Conservation (phyloP, 2,797 vertebrate species). For the Molossus molossus region DNA sequence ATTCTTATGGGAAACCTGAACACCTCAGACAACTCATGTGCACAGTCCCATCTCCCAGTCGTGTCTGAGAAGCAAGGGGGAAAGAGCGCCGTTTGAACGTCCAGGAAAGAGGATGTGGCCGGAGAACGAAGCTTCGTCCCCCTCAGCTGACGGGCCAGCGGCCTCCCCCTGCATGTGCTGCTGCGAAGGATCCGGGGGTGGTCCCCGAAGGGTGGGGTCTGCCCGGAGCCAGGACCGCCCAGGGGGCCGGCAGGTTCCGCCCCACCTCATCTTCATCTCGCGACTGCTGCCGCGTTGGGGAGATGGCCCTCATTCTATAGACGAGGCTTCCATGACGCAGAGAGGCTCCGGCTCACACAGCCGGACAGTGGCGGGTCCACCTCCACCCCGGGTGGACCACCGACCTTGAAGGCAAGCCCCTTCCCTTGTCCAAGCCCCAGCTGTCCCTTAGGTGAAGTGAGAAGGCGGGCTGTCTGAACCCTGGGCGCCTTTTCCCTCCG, state of each 20-base stretch:
- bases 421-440: background rate
- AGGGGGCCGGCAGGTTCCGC: background rate
- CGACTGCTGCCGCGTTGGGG: rapidly evolving
- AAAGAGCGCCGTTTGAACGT: background rate
- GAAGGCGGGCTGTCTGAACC: background rate
- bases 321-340: background rate
- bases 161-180: background rate
- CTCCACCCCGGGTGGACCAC: background rate
- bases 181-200: background rate
- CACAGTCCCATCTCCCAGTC: background rate
- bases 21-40: background rate
- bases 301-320: background rate
- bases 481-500: background rate
- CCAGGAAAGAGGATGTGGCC: background rate
- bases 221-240: background rate
- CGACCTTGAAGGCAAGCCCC: background rate
- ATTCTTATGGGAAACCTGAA: constrained; percentile 31
- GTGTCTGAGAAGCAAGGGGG: background rate
- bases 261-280: background rate
- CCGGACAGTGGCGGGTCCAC: background rate
- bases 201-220: background rate
- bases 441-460: background rate
- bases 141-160: too few species aligned
- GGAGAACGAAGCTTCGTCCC: background rate
- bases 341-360: background rate